phyloP scores from a whole-genome alignment of 2,113 vertebrate species.

The Morone chrysops region DNA sequence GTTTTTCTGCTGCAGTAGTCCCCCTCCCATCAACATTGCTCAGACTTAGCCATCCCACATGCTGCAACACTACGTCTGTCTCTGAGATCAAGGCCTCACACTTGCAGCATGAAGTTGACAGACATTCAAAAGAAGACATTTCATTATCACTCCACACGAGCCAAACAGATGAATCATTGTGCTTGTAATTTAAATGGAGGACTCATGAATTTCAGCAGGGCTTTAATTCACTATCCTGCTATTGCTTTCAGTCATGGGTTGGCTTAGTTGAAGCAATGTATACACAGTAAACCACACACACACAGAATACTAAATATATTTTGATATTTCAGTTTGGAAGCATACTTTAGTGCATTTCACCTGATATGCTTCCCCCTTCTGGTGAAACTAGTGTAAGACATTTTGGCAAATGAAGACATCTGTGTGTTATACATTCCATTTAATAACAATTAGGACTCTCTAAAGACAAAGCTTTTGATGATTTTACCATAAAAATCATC shows the following conservation, averaged over 20 bases:
- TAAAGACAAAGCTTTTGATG: constrained; percentile 21
- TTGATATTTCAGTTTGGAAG: not conserved
- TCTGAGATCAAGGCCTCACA: constrained; percentile 35
- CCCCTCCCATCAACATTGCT: constrained; percentile 60
- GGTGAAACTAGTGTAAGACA: constrained; percentile 49
- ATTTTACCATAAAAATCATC: constrained; percentile 34
- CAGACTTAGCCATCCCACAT: constrained; percentile 58
- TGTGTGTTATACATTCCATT: constrained; percentile 30
- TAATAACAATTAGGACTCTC: constrained; percentile 47
- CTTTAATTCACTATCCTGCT: not conserved
- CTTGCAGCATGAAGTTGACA: constrained; percentile 42
- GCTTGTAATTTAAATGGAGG: not conserved
- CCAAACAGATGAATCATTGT: constrained; percentile 35
- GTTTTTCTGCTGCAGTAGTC: constrained; percentile 83
- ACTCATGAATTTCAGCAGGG: not conserved
- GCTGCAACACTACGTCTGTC: constrained; percentile 58
- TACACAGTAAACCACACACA: not conserved
- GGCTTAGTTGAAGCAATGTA: not conserved
- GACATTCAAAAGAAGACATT: constrained; percentile 40
- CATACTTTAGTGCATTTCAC: not conserved
- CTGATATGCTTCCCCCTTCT: constrained; percentile 69
- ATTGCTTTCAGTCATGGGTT: not conserved
- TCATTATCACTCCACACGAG: constrained; percentile 19
- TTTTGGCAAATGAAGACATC: constrained; percentile 15
- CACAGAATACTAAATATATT: not conserved